Evolutionary conservation across 2,797 vertebrate genomes (phyloP).

Genomic region (Ataeniobius toweri): DNA sequence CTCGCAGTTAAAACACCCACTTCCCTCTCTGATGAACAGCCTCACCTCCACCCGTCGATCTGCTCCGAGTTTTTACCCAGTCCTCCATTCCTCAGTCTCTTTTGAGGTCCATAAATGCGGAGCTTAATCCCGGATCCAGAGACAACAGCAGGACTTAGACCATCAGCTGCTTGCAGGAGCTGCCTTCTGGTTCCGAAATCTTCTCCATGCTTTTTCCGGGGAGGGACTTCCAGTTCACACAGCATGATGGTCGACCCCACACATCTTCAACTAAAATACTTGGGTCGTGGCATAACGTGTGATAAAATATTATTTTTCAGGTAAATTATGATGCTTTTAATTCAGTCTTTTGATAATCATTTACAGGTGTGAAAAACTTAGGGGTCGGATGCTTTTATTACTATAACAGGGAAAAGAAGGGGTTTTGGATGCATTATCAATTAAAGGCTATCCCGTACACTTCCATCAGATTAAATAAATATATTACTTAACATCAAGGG

Average conservation of each 20-base stretch:
- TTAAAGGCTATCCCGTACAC: too few species aligned
- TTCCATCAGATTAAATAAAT: neutral
- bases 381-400: neutral
- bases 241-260: neutral
- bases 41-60: slow-evolving; percentile 48
- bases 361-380: neutral
- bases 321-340: neutral
- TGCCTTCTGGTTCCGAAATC: slow-evolving; percentile 33
- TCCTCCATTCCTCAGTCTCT: slow-evolving; percentile 8
- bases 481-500: neutral
- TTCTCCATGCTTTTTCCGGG: slow-evolving; percentile 74
- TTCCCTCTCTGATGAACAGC: slow-evolving; percentile 3
- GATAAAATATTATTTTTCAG: neutral
- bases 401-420: too few species aligned
- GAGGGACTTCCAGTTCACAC: slow-evolving; percentile 70
- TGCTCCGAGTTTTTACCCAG: neutral
- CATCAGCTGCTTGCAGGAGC: slow-evolving; percentile 6
- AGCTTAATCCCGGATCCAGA: neutral
- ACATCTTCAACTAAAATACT: neutral
- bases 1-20: slow-evolving; percentile 12
- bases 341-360: neutral
- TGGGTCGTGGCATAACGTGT: neutral
- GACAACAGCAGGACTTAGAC: neutral
- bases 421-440: neutral
- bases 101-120: neutral